Evolutionary conservation across 2,888 invertebrate species (phyloP), one percentile per base, ranked within the genome.

Genomic region (Sminthurinus aureus): DNA sequence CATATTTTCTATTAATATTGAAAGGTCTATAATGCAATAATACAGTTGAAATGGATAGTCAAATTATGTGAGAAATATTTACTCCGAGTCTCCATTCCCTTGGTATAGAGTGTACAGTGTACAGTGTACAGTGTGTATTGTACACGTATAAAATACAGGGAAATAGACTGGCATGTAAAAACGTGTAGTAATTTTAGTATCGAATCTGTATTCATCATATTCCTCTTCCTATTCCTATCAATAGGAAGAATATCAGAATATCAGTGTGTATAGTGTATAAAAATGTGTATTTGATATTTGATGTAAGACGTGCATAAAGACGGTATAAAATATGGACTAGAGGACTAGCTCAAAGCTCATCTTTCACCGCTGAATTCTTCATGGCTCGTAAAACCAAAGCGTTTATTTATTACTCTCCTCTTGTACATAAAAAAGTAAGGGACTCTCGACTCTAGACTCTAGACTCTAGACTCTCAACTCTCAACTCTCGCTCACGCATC

Each of bases 331-430:
- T 58, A 58, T 15, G 18, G 58, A 71, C 15, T 24, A 71, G 13
- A 69, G 69, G n/a, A 69, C 69, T 11, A 69, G 69, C 69, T 22
- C 69, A 38, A 26, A 74, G 74, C 50, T 75, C 75, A 75, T 75
- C 51, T 75, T 75, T 75, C 38, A n/a, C 38, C 75, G 50, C 38
- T 75, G 52, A 75, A 75, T 75, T 75, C 75, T 75, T 51, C 75
- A 75, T 75, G 52, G 75, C n/a, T 75, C 50, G 38, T 75, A 75
- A 75, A 75, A 75, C 52, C 52, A n/a, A 50, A 75, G n/a, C 11
- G 51, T 75, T 75, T 75, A 75, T 75, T 75, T 75, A 75, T 75
- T 75, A 38, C 75, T 51, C 8, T 13, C 71, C 26, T 71, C 8
- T 71, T 71, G 24, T 24, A 71, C 24, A 71, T 24, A 71, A 71